Conservation (phyloP, 2,113 vertebrate species). For the Emydocephalus ijimae region DNA sequence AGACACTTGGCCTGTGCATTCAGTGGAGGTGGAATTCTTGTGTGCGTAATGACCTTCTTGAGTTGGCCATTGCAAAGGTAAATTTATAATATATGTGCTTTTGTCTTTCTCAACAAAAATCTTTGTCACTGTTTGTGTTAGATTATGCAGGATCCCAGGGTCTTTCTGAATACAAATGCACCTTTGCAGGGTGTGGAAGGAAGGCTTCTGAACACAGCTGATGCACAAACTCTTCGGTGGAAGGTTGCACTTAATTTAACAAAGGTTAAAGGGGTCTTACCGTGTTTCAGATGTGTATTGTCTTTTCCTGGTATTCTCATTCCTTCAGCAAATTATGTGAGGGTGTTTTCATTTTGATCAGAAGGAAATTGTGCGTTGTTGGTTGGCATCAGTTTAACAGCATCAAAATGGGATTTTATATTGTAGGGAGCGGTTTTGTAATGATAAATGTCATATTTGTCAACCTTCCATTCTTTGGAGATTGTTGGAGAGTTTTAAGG, state of each 20-base stretch:
- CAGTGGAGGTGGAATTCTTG: not conserved
- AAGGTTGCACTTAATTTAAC: not conserved
- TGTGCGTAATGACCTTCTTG: not conserved
- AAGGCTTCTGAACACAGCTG: not conserved
- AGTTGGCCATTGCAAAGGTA: not conserved
- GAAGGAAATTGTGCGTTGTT: not conserved
- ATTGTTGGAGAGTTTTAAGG: not conserved
- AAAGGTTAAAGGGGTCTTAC: not conserved
- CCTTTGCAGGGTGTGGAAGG: not conserved
- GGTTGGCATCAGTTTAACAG: not conserved
- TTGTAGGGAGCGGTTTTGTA: not conserved
- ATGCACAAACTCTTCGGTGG: not conserved
- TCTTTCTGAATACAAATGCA: conserved; percentile 24
- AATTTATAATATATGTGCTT: not conserved
- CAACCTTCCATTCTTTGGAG: not conserved
- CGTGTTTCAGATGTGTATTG: not conserved
- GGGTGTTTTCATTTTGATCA: not conserved
- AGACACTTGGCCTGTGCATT: not conserved
- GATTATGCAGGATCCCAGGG: conserved; percentile 8
- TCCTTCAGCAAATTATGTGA: not conserved
- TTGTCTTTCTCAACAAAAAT: not conserved
- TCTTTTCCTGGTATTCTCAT: not conserved
- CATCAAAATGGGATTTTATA: not conserved
- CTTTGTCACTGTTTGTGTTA: not conserved
- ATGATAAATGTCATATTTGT: not conserved